Evolutionary conservation across 2,888 invertebrate species (phyloP).

Genomic region (Limnephilus rhombicus): DNA sequence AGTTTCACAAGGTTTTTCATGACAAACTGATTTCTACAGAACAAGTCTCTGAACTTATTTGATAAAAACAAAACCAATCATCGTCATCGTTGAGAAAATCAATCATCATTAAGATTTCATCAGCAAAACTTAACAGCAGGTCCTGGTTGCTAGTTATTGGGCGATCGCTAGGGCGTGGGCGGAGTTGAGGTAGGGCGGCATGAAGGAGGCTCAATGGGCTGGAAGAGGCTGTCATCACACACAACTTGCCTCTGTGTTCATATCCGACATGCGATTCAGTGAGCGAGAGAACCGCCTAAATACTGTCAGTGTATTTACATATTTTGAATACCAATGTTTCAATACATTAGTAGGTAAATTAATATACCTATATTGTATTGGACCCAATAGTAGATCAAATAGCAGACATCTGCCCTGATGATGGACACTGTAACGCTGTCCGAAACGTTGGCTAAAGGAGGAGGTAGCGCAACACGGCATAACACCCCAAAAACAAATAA

Average conservation of each 20-base stretch:
- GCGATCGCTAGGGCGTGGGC: background rate
- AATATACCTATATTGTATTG: background rate
- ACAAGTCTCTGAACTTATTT: no score
- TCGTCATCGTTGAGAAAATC: background rate
- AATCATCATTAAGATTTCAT: background rate
- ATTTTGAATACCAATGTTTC: background rate
- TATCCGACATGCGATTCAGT: conserved; percentile 33
- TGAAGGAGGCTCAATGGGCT: conserved; percentile 11
- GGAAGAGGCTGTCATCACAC: conserved; percentile 47
- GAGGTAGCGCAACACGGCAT: no score
- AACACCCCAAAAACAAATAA: no score
- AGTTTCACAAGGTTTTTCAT: no score
- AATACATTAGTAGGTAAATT: background rate
- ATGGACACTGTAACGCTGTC: no score
- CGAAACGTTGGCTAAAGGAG: no score
- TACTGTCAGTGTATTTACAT: conserved; percentile 29
- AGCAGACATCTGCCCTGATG: no score
- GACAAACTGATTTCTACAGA: no score
- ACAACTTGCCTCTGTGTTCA: conserved; percentile 31
- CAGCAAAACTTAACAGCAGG: background rate
- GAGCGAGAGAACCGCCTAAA: background rate
- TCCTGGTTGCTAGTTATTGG: background rate
- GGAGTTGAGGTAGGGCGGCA: background rate
- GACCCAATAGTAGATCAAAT: no score
- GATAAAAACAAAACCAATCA: background rate